Base-by-base conservation (phyloP, 2,888 invertebrate species). In the Quadriops clusia region DNA sequence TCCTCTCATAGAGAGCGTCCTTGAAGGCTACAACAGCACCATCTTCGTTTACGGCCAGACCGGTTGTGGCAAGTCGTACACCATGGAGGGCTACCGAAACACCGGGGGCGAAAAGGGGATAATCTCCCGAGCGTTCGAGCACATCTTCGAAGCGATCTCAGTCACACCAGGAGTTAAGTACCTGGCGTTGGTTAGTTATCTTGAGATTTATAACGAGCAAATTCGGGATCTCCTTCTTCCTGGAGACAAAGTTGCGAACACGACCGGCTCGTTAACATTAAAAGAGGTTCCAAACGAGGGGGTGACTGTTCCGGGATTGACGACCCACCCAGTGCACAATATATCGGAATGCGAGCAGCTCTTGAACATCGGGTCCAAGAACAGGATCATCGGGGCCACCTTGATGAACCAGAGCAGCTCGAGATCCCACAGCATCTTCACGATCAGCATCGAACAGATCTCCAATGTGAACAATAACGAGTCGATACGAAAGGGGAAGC, bases 41-140 rank as follows among this genome's bases (percentile, higher is more conserved):
- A 85, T 91, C 30, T 90, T 91, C 58, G 90, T 90, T 0, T 91
- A 91, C 53, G 90, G 90, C 1, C 90, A 90, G 62, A 90, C 89
- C 1, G 89, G 90, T 0, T 86, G 87, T 54, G 90, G 90, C 0
- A 91, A 90, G 56, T 85, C 86, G 1, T 85, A 80, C 54, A 83
- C 86, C 7, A 91, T 91, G 89, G 85, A 86, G 54, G 89, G 84
- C 10, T 43, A 51, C 17, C 58, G 55, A 40, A 40, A 42, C n/a
- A 25, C 28, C 5, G 41, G 40, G 13, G 66, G 55, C 49, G 62
- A 65, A 36, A 61, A 65, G 29, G 74, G 79, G 0, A 77, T 84
- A 40, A 79, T 85, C 44, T 80, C 81, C 4, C 67, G 80, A 24
- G 76, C 86, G 1, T 81, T 90, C 56, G 87, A 90, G 51, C 90